Percentiles rank a stretch among this genome's conserved stretches.
Conservation (phyloP, 2,888 invertebrate genomes). For the Bombyx huttoni region DNA sequence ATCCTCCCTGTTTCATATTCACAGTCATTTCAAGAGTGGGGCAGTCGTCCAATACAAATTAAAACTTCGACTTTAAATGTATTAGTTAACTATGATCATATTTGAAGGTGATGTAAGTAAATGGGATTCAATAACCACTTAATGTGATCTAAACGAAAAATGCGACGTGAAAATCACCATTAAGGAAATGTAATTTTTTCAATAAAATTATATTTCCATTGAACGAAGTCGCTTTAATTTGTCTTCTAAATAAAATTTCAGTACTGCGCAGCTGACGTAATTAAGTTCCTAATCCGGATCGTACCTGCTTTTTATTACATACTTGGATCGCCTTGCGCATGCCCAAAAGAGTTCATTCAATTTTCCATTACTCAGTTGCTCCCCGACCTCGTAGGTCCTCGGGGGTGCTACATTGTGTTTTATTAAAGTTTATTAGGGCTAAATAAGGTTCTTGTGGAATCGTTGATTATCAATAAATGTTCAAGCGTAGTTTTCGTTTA, state of each 20-base stretch:
- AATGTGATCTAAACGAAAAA: too few species aligned
- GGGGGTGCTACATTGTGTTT: constrained; percentile 5
- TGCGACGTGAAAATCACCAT: too few species aligned
- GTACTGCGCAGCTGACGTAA: neutral
- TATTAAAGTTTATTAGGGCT: neutral
- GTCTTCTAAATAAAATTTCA: neutral
- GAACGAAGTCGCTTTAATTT: neutral
- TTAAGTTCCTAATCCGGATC: neutral
- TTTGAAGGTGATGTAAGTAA: too few species aligned
- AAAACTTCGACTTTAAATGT: too few species aligned
- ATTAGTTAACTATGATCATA: too few species aligned
- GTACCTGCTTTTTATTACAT: constrained; percentile 3
- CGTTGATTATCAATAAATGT: neutral
- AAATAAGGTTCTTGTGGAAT: neutral
- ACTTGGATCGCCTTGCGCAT: constrained; percentile 24
- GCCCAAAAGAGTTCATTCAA: constrained; percentile 28
- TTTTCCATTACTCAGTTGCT: constrained; percentile 24
- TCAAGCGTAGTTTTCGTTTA: neutral
- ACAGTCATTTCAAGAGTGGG: too few species aligned
- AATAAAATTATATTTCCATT: too few species aligned
- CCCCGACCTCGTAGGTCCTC: constrained; percentile 19
- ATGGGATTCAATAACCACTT: too few species aligned
- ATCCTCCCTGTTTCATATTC: too few species aligned
- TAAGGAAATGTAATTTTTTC: too few species aligned
- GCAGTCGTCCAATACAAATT: too few species aligned